These are phyloP conservation scores for Rhagonycha lutea DNA, from an alignment of 2,888 invertebrate species.

Conservation along the genomic window DNA sequence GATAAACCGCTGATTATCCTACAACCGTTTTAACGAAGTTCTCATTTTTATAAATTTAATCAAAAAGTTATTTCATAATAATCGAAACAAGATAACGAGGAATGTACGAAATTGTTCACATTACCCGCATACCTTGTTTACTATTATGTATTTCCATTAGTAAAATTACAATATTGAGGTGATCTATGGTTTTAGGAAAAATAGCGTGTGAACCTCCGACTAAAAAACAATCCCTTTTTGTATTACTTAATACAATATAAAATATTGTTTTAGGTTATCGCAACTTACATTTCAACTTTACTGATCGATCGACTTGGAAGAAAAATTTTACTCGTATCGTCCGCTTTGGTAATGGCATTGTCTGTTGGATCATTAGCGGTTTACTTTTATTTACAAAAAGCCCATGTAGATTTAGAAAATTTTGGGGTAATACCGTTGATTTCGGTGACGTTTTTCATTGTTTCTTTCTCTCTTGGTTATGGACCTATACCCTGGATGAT, in stretches of 20 bases:
- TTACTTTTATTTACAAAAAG: conserved; percentile 49
- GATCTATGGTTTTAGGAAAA: too few relatives aligned
- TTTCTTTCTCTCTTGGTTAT: conserved; percentile 66
- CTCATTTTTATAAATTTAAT: too few relatives aligned
- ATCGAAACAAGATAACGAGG: background rate
- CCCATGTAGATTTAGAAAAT: conserved; percentile 36
- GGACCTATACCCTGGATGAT: conserved; percentile 78
- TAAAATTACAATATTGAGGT: too few relatives aligned
- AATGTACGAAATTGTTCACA: too few relatives aligned
- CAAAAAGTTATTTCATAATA: background rate
- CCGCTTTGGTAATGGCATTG: conserved; percentile 62
- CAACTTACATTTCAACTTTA: conserved; percentile 62
- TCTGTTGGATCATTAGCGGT: conserved; percentile 55
- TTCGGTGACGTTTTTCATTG: conserved; percentile 38
- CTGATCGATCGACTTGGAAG: conserved; percentile 66
- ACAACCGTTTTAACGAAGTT: too few relatives aligned
- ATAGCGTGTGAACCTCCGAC: too few relatives aligned
- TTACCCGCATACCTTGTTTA: too few relatives aligned
- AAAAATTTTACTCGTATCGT: conserved; percentile 64
- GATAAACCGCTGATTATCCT: background rate
- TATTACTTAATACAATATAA: background rate
- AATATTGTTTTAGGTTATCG: conserved; percentile 55
- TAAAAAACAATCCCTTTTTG: too few relatives aligned
- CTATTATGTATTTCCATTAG: too few relatives aligned
- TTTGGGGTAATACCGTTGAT: conserved; percentile 39